These are phyloP conservation scores for Harpagifer antarcticus DNA, from an alignment of 2,797 vertebrate genomes.

Conservation along the genomic window DNA sequence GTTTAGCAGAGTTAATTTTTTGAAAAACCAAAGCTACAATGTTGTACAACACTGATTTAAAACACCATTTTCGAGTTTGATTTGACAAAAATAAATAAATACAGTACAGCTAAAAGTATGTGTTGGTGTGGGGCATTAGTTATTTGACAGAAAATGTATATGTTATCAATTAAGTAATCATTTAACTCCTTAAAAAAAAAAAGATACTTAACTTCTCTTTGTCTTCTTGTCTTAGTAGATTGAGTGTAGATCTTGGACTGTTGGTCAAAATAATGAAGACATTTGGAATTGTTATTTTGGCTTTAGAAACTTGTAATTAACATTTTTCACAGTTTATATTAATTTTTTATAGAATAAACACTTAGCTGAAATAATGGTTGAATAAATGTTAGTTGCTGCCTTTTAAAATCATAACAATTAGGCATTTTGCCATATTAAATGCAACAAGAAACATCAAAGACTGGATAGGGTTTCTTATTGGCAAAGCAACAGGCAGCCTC, in stretches of 20 bases:
- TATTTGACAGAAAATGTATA: background rate
- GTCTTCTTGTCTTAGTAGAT: background rate
- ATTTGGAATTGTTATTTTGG: background rate
- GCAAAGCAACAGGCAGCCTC: background rate
- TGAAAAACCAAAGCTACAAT: background rate
- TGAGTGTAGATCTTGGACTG: background rate
- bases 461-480: background rate
- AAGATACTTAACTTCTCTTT: background rate
- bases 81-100: background rate
- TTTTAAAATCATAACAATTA: background rate
- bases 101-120: background rate
- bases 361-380: background rate
- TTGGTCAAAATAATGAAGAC: background rate
- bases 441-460: background rate
- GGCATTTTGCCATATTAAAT: background rate
- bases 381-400: background rate
- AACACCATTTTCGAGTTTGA: fast-evolving
- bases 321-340: background rate
- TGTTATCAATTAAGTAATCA: background rate
- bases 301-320: background rate
- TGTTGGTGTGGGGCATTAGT: background rate
- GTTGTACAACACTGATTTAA: background rate
- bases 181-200: background rate
- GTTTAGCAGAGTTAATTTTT: slow-evolving; percentile 17
- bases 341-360: background rate